Evolutionary conservation across 1,140 invertebrate genomes (phyloP).

Genomic region (Daktulosphaira vitifoliae): DNA sequence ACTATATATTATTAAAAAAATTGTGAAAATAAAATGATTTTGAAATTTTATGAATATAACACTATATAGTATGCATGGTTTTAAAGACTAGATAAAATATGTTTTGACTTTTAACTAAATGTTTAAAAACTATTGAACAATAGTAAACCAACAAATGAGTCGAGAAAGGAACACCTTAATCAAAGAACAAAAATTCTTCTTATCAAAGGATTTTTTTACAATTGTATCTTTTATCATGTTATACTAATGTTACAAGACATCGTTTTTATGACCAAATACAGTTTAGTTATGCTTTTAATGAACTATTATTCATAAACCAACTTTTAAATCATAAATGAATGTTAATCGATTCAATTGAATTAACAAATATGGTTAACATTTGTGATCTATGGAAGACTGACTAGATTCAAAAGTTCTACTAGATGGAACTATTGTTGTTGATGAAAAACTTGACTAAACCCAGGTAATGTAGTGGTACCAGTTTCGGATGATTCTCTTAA

Average conservation of each 20-base stretch:
- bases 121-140: too few relatives aligned
- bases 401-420: conserved; percentile 13
- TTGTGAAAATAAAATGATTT: neutral
- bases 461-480: conserved; percentile 34
- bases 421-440: conserved; percentile 34
- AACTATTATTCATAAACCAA: too few relatives aligned
- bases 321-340: too few relatives aligned
- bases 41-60: conserved; percentile 5
- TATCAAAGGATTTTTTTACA: too few relatives aligned
- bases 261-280: too few relatives aligned
- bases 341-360: neutral
- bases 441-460: conserved; percentile 38
- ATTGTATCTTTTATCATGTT: too few relatives aligned
- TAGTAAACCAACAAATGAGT: too few relatives aligned
- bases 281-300: too few relatives aligned
- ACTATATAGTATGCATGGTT: conserved; percentile 5
- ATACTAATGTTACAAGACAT: too few relatives aligned
- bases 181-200: too few relatives aligned
- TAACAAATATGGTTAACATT: too few relatives aligned
- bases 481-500: conserved; percentile 33
- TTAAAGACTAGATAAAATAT: conserved; percentile 21
- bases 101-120: neutral
- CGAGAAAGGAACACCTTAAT: too few relatives aligned
- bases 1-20: neutral
- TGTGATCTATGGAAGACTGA: conserved; percentile 22